Evolutionary conservation across 2,113 vertebrate genomes (phyloP).

Genomic region (human (Homo sapiens)): GRCh38 chrY:370001-370500

Average conservation of each 20-base stretch:
- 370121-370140: rapidly evolving
- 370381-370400: background rate
- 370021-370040: background rate
- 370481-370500: background rate
- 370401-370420: background rate
- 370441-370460: background rate
- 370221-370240: rapidly evolving
- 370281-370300: too few relatives aligned
- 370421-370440: background rate
- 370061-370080: rapidly evolving
- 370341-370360: rapidly evolving
- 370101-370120: rapidly evolving
- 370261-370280: background rate
- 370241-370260: too few relatives aligned
- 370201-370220: background rate
- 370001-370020: background rate
- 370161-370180: rapidly evolving
- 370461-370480: rapidly evolving
- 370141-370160: rapidly evolving
- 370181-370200: rapidly evolving
- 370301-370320: rapidly evolving
- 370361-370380: background rate
- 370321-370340: rapidly evolving
- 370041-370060: rapidly evolving
- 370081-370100: rapidly evolving